phyloP scores from a whole-genome alignment of 1,140 invertebrate genomes.

The Pseudomyrmex dendroicus region DNA sequence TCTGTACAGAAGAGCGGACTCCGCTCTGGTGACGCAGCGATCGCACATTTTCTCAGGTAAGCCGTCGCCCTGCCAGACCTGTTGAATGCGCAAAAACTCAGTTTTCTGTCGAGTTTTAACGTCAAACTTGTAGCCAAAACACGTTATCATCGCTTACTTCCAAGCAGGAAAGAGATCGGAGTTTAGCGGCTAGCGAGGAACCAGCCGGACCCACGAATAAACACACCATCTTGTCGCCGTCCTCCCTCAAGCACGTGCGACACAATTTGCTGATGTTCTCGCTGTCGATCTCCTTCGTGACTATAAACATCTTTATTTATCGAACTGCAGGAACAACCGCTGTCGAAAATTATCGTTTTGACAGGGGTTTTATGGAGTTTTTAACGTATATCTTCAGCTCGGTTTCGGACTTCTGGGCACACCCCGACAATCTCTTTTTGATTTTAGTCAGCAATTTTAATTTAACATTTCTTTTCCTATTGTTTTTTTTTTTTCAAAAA shows the following conservation, averaged over 20 bases:
- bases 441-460: too few relatives aligned
- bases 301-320: slow-evolving; percentile 79
- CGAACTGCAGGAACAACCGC: too few relatives aligned
- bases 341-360: too few relatives aligned
- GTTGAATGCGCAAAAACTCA: not conserved
- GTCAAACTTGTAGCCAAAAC: not conserved
- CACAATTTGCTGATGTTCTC: slow-evolving; percentile 83
- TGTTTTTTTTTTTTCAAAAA: too few relatives aligned
- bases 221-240: slow-evolving; percentile 84
- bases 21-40: slow-evolving; percentile 82
- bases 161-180: slow-evolving; percentile 82
- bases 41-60: slow-evolving; percentile 84
- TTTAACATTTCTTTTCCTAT: too few relatives aligned
- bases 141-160: slow-evolving; percentile 72
- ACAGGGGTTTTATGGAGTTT: too few relatives aligned
- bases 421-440: too few relatives aligned
- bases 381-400: too few relatives aligned
- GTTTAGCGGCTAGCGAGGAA: slow-evolving; percentile 83
- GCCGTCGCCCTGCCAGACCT: slow-evolving; percentile 84
- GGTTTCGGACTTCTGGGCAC: too few relatives aligned
- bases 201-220: slow-evolving; percentile 83
- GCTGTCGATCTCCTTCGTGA: slow-evolving; percentile 83
- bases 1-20: slow-evolving; percentile 83
- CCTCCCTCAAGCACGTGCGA: slow-evolving; percentile 82
- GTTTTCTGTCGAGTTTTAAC: not conserved